Conservation (phyloP, 1,140 invertebrate genomes). For the Goniozus legneri region DNA sequence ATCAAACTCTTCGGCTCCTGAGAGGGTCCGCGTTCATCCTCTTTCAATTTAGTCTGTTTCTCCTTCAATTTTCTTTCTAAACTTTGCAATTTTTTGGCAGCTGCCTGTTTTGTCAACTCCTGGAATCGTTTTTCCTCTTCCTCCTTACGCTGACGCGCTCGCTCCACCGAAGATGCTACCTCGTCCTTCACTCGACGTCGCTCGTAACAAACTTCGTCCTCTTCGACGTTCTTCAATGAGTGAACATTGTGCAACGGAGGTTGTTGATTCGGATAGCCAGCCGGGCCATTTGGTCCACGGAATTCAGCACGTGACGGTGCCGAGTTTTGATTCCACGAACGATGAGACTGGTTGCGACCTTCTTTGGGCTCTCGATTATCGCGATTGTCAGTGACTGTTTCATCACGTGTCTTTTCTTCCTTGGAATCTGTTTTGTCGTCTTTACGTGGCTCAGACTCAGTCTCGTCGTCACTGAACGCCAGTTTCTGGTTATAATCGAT, state of each 20-base stretch:
- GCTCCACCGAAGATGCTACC: conserved; percentile 68
- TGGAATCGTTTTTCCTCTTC: conserved; percentile 77
- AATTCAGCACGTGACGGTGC: conserved; percentile 35
- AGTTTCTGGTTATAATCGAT: conserved; percentile 95
- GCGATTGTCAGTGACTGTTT: conserved; percentile 33
- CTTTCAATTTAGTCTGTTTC: conserved; percentile 52
- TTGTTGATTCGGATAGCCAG: conserved; percentile 28
- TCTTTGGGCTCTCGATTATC: conserved; percentile 32
- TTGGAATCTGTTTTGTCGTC: conserved; percentile 25
- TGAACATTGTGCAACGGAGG: conserved; percentile 37
- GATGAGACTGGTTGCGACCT: conserved; percentile 29
- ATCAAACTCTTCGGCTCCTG: conserved; percentile 42
- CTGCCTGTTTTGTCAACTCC: conserved; percentile 57
- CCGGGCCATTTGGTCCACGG: conserved; percentile 35
- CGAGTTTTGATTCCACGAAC: conserved; percentile 40
- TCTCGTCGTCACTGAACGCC: conserved; percentile 90
- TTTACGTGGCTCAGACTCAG: conserved; percentile 40
- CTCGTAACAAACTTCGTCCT: conserved; percentile 73
- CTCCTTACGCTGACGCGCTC: conserved; percentile 73
- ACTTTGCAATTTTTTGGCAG: conserved; percentile 62
- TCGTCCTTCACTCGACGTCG: conserved; percentile 64
- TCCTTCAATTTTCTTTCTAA: conserved; percentile 61
- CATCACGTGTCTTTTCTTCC: conserved; percentile 39
- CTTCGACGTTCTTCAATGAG: conserved; percentile 56
- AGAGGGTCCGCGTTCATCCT: conserved; percentile 40